Evolutionary conservation across 2,888 invertebrate genomes (phyloP).

Genomic region (Bombyx huttoni): DNA sequence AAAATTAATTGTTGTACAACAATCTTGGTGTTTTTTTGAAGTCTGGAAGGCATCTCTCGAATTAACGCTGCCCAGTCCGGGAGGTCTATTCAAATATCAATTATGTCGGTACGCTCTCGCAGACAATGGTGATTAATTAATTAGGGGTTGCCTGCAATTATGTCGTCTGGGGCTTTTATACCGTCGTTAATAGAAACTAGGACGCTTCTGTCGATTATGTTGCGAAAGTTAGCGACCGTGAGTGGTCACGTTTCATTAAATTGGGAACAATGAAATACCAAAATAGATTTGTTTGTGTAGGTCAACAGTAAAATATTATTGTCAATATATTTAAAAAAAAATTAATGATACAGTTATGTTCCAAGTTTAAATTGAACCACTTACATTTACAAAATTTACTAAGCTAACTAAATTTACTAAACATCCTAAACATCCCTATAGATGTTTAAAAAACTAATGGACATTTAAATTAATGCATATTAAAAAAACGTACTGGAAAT

Average conservation of each 20-base stretch:
- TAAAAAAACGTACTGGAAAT: too few species aligned
- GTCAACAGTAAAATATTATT: not conserved
- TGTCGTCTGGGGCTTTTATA: slow-evolving; percentile 34
- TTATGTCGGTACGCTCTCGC: slow-evolving; percentile 48
- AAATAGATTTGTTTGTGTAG: not conserved
- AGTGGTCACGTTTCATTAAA: not conserved
- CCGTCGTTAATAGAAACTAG: slow-evolving; percentile 8
- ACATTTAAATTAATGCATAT: too few species aligned
- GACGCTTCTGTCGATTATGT: not conserved
- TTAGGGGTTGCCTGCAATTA: slow-evolving; percentile 61
- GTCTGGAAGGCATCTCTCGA: slow-evolving; percentile 40
- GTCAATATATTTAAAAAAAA: too few species aligned
- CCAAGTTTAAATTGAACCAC: too few species aligned
- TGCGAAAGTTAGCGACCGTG: not conserved
- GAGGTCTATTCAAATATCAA: slow-evolving; percentile 54
- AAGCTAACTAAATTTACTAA: too few species aligned
- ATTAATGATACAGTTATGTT: too few species aligned
- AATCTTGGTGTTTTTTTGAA: slow-evolving; percentile 16
- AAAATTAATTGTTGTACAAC: too few species aligned
- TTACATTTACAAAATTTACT: too few species aligned
- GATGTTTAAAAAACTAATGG: too few species aligned
- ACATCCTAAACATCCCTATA: too few species aligned
- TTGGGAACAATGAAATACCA: not conserved
- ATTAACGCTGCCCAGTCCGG: slow-evolving; percentile 41
- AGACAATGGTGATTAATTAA: slow-evolving; percentile 65